phyloP scores from a whole-genome alignment of 2,113 vertebrate genomes.

The Epinephelus cyanopodus region DNA sequence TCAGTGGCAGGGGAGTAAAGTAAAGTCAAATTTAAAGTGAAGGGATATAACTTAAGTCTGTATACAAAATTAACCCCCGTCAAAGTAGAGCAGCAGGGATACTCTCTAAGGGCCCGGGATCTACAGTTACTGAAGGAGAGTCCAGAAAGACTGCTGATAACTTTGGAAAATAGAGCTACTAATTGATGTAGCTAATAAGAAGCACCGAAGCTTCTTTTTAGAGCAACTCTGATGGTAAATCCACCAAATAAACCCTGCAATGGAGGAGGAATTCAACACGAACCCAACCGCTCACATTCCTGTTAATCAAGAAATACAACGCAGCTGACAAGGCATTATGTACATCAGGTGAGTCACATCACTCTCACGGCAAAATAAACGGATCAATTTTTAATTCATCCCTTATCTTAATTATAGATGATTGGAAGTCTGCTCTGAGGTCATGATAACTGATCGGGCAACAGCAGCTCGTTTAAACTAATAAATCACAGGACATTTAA shows the following conservation, averaged over 20 bases:
- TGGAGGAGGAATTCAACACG: neutral
- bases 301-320: slow-evolving; percentile 35
- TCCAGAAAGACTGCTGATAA: slow-evolving; percentile 69
- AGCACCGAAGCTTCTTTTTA: slow-evolving; percentile 15
- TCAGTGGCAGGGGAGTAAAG: slow-evolving; percentile 75
- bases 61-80: slow-evolving; percentile 80
- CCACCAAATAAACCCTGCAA: slow-evolving; percentile 41
- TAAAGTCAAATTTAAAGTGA: slow-evolving; percentile 79
- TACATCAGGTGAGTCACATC: slow-evolving; percentile 52
- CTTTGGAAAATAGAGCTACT: slow-evolving; percentile 67
- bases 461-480: slow-evolving; percentile 46
- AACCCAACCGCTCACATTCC: slow-evolving; percentile 15
- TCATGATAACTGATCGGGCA: slow-evolving; percentile 65
- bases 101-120: slow-evolving; percentile 59
- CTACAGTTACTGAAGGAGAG: slow-evolving; percentile 60
- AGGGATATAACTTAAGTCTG: slow-evolving; percentile 77
- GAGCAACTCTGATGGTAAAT: slow-evolving; percentile 52
- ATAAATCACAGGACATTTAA: slow-evolving; percentile 61
- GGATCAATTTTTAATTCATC: slow-evolving; percentile 55
- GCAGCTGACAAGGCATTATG: slow-evolving; percentile 48
- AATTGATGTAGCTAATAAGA: slow-evolving; percentile 70
- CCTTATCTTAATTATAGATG: slow-evolving; percentile 74
- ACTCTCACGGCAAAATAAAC: slow-evolving; percentile 49
- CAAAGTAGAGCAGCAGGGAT: slow-evolving; percentile 69
- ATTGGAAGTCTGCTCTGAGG: slow-evolving; percentile 70